These are phyloP conservation scores for Macrophya alboannulata DNA, from an alignment of 2,888 invertebrate genomes.

Conservation along the genomic window DNA sequence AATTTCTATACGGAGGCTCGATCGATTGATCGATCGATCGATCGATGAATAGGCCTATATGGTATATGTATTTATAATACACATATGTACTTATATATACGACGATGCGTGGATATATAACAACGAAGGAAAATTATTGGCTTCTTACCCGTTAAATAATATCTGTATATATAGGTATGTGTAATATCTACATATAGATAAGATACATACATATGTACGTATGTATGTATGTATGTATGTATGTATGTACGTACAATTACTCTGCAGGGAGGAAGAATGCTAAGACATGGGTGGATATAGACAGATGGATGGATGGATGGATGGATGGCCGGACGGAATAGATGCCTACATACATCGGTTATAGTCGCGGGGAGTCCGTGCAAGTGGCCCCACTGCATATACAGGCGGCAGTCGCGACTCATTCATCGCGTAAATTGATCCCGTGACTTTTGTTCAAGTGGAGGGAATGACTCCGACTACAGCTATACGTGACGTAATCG, in stretches of 20 bases:
- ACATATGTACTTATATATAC: no score
- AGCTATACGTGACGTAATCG: constrained; percentile 67
- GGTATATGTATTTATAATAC: no score
- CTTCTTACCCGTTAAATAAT: neutral
- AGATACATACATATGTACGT: neutral
- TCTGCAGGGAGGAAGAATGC: constrained; percentile 5
- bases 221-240: neutral
- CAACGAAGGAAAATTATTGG: neutral
- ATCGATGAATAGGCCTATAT: neutral
- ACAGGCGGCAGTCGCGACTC: constrained; percentile 47
- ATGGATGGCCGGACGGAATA: neutral
- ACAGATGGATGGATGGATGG: no score
- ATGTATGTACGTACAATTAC: neutral
- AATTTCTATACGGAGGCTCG: neutral
- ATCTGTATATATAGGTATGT: neutral
- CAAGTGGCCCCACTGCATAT: neutral
- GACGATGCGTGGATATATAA: neutral
- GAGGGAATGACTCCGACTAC: constrained; percentile 67
- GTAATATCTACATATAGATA: neutral
- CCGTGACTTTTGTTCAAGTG: constrained; percentile 70
- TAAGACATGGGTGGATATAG: neutral
- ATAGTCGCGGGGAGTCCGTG: neutral
- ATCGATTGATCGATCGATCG: neutral
- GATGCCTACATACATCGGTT: neutral
- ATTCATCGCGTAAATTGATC: constrained; percentile 73